Conservation (phyloP, 2,888 invertebrate genomes). For the Plagiodera versicolora region DNA sequence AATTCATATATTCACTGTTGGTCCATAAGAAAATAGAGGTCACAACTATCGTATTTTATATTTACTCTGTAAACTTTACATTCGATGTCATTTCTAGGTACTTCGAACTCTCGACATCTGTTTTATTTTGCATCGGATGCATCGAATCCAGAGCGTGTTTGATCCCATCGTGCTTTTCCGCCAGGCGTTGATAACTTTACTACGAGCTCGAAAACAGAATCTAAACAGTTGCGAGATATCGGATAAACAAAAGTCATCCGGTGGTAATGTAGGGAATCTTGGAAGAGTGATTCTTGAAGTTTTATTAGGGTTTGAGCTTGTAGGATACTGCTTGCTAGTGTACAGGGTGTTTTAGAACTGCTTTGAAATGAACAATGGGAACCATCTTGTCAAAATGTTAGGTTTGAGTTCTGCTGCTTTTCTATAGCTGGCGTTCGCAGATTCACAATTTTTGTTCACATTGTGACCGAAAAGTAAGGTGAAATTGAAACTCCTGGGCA, state of each 20-base stretch:
- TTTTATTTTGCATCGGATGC: background rate
- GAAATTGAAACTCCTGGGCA: too few species aligned
- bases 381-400: too few species aligned
- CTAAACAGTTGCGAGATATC: conserved; percentile 10
- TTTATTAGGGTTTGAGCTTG: background rate
- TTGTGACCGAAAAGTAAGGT: too few species aligned
- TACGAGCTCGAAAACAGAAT: conserved; percentile 5
- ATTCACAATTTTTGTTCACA: too few species aligned
- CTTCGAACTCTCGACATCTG: background rate
- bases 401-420: too few species aligned
- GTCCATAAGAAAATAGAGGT: too few species aligned
- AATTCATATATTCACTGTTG: too few species aligned
- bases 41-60: too few species aligned
- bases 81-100: background rate
- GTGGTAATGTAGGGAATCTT: background rate
- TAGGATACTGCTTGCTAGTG: too few species aligned
- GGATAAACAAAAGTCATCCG: background rate
- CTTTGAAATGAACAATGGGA: too few species aligned
- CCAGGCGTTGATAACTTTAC: conserved; percentile 15
- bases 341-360: background rate
- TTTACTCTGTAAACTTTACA: too few species aligned
- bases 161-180: background rate
- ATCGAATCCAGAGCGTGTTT: background rate
- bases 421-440: too few species aligned
- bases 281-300: background rate